These are phyloP conservation scores for Rhopilema esculentum DNA, from an alignment of 30 jellyfish, hydroid and myxozoan species.

Conservation along the genomic window DNA sequence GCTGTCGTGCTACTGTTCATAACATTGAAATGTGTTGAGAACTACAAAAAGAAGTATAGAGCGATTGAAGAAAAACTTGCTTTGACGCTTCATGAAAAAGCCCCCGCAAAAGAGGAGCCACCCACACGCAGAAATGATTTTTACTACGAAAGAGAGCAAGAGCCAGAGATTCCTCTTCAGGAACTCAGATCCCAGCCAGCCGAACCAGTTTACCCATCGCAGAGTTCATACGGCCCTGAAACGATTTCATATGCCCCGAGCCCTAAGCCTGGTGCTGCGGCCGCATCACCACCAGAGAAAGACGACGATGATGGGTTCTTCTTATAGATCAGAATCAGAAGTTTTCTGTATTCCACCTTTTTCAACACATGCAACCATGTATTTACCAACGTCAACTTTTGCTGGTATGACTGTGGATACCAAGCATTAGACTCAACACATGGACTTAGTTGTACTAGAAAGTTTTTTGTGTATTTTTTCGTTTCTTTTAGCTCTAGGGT, in stretches of 20 bases:
- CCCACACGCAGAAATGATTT: conserved; percentile 2
- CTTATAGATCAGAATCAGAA: neutral
- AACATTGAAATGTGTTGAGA: conserved; percentile 42
- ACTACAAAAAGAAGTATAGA: conserved; percentile 11
- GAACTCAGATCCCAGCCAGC: neutral
- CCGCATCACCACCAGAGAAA: conserved; percentile 16
- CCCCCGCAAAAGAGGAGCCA: conserved; percentile 2
- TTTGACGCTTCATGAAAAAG: neutral
- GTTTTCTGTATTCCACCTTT: too few species aligned
- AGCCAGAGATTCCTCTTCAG: conserved; percentile 12
- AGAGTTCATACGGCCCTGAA: conserved; percentile 29
- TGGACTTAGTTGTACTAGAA: too few species aligned
- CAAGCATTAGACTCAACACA: too few species aligned
- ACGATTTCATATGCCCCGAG: conserved; percentile 38
- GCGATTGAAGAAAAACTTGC: conserved; percentile 26
- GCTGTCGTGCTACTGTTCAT: conserved; percentile 59
- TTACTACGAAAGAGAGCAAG: conserved; percentile 15
- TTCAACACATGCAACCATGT: too few species aligned
- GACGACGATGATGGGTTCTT: conserved; percentile 52
- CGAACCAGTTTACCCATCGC: conserved; percentile 13
- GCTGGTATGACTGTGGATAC: too few species aligned
- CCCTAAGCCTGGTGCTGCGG: conserved; percentile 38
- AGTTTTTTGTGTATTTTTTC: neutral
- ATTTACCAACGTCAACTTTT: too few species aligned
- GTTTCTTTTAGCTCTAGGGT: neutral